Percentiles rank a stretch among this genome's conserved stretches.
These are phyloP conservation scores for Leucosticte australis DNA, from an alignment of 2,113 vertebrate genomes.

Conservation along the genomic window DNA sequence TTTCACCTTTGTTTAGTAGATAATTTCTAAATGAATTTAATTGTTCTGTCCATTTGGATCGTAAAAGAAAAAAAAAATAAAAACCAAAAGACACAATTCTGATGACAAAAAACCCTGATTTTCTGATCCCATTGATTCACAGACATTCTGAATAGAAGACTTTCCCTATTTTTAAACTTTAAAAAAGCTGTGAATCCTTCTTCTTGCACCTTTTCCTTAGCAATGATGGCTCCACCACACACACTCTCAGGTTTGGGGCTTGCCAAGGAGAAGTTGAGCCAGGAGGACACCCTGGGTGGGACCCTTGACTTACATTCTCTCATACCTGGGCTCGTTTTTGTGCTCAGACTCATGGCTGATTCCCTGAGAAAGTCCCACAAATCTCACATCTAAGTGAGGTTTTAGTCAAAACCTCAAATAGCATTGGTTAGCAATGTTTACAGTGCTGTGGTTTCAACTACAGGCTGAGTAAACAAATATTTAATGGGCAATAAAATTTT, in stretches of 20 bases:
- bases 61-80: neutral
- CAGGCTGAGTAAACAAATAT: neutral
- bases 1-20: neutral
- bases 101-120: neutral
- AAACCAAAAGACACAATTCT: neutral
- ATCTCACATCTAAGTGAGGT: neutral
- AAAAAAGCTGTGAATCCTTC: neutral
- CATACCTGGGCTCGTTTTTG: rapidly evolving
- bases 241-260: neutral
- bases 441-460: conserved; percentile 7
- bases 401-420: conserved; percentile 45
- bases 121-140: neutral
- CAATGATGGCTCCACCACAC: neutral
- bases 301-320: neutral
- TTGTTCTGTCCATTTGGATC: neutral
- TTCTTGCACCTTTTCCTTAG: neutral
- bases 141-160: neutral
- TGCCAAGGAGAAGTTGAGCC: neutral
- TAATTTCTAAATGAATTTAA: neutral
- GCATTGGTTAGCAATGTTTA: neutral
- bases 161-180: neutral
- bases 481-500: conserved; percentile 33
- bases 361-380: neutral
- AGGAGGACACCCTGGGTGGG: rapidly evolving
- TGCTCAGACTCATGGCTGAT: neutral